A percentile compares a stretch with the other conserved stretches of the same genome.
Evolutionary conservation across 1,140 invertebrate species (phyloP).

Genomic region (Drosophila teissieri): DNA sequence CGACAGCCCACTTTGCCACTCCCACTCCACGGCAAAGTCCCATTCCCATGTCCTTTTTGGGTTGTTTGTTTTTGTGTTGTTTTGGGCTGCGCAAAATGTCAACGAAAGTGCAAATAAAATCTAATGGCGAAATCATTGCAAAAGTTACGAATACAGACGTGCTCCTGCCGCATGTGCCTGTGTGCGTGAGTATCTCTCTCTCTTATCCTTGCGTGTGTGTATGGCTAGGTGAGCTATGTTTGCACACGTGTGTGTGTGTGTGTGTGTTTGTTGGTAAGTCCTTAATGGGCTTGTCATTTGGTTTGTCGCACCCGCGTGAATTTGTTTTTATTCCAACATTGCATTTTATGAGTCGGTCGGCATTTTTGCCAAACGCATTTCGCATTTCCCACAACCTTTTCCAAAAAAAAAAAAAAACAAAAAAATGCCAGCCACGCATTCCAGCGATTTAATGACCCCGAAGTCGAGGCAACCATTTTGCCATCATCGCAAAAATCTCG

Average conservation of each 20-base stretch:
- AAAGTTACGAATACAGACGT: conserved; percentile 50
- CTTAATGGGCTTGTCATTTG: conserved; percentile 78
- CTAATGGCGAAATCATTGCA: conserved; percentile 80
- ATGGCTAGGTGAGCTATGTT: conserved; percentile 19
- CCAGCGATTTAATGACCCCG: conserved; percentile 35
- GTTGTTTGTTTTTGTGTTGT: conserved; percentile 47
- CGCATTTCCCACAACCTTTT: conserved; percentile 16
- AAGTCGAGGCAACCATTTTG: conserved; percentile 34
- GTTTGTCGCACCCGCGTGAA: conserved; percentile 80
- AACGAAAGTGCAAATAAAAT: conserved; percentile 82
- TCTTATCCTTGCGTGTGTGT: not conserved
- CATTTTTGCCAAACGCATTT: conserved; percentile 65
- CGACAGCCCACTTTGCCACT: conserved; percentile 2
- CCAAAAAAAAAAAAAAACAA: conserved; percentile 4
- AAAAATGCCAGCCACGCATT: conserved; percentile 6
- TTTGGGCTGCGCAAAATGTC: conserved; percentile 72
- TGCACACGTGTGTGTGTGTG: conserved; percentile 9
- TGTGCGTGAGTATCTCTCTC: conserved; percentile 13
- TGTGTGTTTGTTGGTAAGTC: conserved; percentile 24
- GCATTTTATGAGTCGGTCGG: conserved; percentile 74
- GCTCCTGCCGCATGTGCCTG: not conserved
- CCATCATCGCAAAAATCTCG: conserved; percentile 38
- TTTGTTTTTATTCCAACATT: conserved; percentile 80
- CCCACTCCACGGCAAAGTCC: not conserved
- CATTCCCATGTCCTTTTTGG: conserved; percentile 3